A percentile compares a stretch with the other conserved stretches of the same genome.
These are phyloP conservation scores for Bombus vancouverensis DNA, from an alignment of 1,140 invertebrate species.

Conservation along the genomic window DNA sequence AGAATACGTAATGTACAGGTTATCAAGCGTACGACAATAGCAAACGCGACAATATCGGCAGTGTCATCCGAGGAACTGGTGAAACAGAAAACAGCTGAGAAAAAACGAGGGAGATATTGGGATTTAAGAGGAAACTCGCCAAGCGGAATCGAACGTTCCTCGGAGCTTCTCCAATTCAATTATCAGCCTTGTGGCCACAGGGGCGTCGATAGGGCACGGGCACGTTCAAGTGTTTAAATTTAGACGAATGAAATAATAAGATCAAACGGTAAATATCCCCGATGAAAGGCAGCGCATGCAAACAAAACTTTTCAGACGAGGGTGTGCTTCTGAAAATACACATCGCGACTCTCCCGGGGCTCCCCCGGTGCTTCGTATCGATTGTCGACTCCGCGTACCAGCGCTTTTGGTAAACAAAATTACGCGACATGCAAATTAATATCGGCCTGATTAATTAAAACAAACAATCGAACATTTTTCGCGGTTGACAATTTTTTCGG, in stretches of 20 bases:
- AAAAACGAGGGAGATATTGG: not conserved
- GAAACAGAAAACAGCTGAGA: not conserved
- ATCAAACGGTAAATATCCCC: slow-evolving; percentile 77
- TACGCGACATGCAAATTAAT: slow-evolving; percentile 60
- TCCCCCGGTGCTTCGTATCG: slow-evolving; percentile 57
- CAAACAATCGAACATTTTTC: slow-evolving; percentile 15
- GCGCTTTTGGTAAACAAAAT: slow-evolving; percentile 55
- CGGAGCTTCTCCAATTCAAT: slow-evolving; percentile 48
- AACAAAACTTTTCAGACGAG: slow-evolving; percentile 72
- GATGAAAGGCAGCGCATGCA: slow-evolving; percentile 74
- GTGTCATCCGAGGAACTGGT: not conserved
- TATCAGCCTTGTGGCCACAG: slow-evolving; percentile 58
- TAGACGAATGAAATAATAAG: slow-evolving; percentile 81
- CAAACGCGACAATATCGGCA: not conserved
- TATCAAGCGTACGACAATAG: no score
- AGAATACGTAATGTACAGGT: no score
- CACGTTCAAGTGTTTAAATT: slow-evolving; percentile 80
- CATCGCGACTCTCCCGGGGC: slow-evolving; percentile 74
- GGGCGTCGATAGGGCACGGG: not conserved
- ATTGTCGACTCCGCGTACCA: slow-evolving; percentile 50
- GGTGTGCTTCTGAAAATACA: slow-evolving; percentile 70
- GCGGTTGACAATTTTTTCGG: not conserved
- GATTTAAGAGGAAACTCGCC: not conserved
- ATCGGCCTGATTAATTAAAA: slow-evolving; percentile 39
- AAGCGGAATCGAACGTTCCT: no score